phyloP scores from a whole-genome alignment of 2,113 vertebrate species.

The Redunca redunca region DNA sequence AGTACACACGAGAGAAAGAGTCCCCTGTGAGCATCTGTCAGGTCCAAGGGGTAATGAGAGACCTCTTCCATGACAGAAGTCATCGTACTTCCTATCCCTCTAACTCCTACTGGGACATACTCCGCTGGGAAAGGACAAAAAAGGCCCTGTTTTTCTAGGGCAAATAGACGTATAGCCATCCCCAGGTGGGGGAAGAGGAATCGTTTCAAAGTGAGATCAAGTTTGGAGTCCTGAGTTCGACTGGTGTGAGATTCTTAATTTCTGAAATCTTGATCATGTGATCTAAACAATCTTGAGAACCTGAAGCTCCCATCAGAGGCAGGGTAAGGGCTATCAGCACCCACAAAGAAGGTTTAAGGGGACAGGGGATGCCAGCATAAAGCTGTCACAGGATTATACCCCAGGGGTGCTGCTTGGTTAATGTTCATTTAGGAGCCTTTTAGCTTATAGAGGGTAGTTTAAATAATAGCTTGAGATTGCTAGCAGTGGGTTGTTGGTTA shows the following conservation, averaged over 20 bases:
- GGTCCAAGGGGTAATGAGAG: background rate
- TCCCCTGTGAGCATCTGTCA: background rate
- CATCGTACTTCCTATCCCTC: background rate
- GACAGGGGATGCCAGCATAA: background rate
- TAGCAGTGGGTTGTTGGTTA: background rate
- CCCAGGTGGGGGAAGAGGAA: background rate
- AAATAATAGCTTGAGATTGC: background rate
- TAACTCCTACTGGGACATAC: background rate
- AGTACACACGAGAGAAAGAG: background rate
- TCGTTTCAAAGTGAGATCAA: background rate
- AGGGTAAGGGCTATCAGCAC: background rate
- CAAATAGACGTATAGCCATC: no score
- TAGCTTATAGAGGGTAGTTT: background rate
- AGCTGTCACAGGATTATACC: background rate
- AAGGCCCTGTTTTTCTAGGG: background rate
- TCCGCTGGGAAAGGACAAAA: background rate
- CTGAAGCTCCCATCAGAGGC: background rate
- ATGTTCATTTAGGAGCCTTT: background rate
- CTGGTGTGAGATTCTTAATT: background rate
- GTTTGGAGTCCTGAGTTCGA: background rate
- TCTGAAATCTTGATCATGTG: background rate
- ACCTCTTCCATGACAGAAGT: background rate
- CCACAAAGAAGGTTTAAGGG: background rate
- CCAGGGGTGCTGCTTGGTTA: background rate
- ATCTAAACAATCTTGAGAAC: background rate